Base-by-base conservation (phyloP, 1,140 invertebrate species). In the Nilaparvata lugens region DNA sequence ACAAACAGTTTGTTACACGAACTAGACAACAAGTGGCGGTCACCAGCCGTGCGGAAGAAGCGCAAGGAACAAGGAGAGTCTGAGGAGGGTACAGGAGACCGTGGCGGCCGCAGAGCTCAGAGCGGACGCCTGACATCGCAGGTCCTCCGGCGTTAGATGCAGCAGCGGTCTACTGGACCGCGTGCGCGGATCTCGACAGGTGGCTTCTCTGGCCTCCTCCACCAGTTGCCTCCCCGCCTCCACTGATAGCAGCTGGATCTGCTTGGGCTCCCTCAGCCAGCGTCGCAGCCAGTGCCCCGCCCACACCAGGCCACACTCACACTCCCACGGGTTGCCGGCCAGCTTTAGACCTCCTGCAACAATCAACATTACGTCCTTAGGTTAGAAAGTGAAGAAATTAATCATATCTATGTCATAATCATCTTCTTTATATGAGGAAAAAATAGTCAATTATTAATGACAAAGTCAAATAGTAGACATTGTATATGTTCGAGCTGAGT, bases 261-360 rank as follows among this genome's bases (percentile, higher is more conserved):
- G 83, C n/a, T 85, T 75, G 9, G 82, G 88, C 69, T 91, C 89
- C 9, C 88, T 74, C 4, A 88, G 77, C 90, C 91, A 93, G 28
- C 91, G 79, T 16, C 91, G 77, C 52, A 93, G 75, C 92, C 92
- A 95, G 51, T 89, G 81, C 1, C 90, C 90, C 24, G 93, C 78
- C 91, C 91, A 94, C 4, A 91, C 87, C 38, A 93, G 76, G 53
- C 89, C 88, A 70, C 92, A 95, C 64, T 92, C 90, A 67, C 92
- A 95, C 16, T 83, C 81, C 69, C 91, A 80, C 0, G 89, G 89
- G 74, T 94, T 94, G 42, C 88, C 86, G 6, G 87, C 83, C 61
- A 93, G 79, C 25, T 87, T 81, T 48, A 95, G 74, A 13, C 91
- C 91, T 68, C 91, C 91, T 90, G 77, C 61, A 71, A 74, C 70